Conservation (phyloP, 2,888 invertebrate genomes). For the Dasysyrphus albostriatus region DNA sequence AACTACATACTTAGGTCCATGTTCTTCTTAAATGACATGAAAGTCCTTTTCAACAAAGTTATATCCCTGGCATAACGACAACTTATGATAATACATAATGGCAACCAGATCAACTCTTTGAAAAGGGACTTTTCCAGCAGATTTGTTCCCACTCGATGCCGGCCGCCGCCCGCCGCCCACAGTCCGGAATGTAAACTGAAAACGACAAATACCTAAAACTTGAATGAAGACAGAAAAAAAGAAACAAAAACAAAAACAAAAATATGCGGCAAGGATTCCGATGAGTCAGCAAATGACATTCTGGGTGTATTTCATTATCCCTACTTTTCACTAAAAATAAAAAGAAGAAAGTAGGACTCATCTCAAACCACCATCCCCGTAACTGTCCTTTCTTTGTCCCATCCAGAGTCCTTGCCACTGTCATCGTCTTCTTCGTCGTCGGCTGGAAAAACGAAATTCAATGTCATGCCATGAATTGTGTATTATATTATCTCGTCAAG, state of each 20-base stretch:
- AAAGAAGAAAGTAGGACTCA: no score
- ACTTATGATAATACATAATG: conserved; percentile 28
- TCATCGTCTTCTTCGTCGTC: not conserved
- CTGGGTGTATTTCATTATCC: conserved; percentile 42
- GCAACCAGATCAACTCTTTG: conserved; percentile 40
- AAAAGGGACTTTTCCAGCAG: conserved; percentile 22
- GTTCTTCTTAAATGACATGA: conserved; percentile 47
- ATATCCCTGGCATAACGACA: conserved; percentile 39
- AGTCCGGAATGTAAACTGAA: conserved; percentile 51
- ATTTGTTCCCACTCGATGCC: conserved; percentile 7
- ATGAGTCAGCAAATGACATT: conserved; percentile 69
- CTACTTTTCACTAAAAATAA: conserved; percentile 17
- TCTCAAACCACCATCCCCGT: no score
- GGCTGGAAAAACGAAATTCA: conserved; percentile 57
- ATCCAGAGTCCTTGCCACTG: conserved; percentile 17
- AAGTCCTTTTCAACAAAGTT: conserved; percentile 53
- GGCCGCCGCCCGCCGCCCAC: conserved; percentile 23
- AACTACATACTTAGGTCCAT: conserved; percentile 35
- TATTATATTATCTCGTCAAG: conserved; percentile 30
- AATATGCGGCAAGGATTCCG: conserved; percentile 68
- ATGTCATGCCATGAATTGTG: conserved; percentile 66
- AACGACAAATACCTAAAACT: conserved; percentile 42
- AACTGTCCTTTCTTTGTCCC: no score
- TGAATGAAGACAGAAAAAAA: no score
- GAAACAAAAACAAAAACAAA: conserved; percentile 28